Evolutionary conservation across 2,113 vertebrate genomes (phyloP).

Genomic region (Pyrgilauda ruficollis): DNA sequence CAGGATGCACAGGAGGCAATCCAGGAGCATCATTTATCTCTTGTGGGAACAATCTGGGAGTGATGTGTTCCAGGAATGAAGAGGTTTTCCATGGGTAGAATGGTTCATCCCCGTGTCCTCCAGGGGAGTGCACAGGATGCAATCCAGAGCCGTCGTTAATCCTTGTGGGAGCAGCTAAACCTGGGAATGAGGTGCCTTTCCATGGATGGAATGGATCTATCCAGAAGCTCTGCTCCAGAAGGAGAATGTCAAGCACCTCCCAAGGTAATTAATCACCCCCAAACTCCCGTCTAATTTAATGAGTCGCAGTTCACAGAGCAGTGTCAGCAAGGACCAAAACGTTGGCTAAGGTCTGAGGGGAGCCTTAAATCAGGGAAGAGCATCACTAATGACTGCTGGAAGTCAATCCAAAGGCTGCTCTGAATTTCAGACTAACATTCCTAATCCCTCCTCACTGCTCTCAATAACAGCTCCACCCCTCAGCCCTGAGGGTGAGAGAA

Average conservation of each 20-base stretch:
- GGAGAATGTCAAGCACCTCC: not conserved
- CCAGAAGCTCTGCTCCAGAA: not conserved
- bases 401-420: not conserved
- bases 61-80: not conserved
- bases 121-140: not conserved
- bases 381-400: not conserved
- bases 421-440: no score
- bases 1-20: not conserved
- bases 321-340: not conserved
- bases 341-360: not conserved
- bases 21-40: not conserved
- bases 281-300: not conserved
- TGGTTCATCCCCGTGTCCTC: not conserved
- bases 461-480: no score
- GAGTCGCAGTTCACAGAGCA: not conserved
- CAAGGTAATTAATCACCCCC: not conserved
- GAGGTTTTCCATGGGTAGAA: not conserved
- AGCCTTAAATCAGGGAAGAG: not conserved
- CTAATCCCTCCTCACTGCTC: not conserved
- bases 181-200: not conserved
- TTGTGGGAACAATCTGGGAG: not conserved
- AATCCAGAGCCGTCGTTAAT: not conserved
- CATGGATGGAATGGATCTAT: not conserved
- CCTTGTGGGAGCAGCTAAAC: not conserved
- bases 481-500: fast-evolving